Base-by-base conservation (phyloP, 2,888 invertebrate genomes). In the Mermis nigrescens region DNA sequence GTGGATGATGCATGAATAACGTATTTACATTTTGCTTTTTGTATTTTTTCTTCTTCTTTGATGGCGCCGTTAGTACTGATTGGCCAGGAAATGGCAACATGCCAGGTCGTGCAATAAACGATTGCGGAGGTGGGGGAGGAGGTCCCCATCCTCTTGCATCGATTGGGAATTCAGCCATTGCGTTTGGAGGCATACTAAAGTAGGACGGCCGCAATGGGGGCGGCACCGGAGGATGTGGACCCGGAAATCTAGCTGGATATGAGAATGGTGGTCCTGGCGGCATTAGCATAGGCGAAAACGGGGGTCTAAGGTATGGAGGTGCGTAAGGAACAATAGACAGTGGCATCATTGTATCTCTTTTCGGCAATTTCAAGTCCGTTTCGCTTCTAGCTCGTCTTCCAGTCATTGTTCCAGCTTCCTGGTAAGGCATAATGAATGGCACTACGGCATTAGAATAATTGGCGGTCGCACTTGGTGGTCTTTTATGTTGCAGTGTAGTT, bases 151-250 rank as follows among this genome's bases (percentile, higher is more conserved):
- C 57, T n/a, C n/a, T n/a, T n/a, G n/a, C n/a, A n/a, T n/a, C n/a
- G n/a, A n/a, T n/a, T n/a, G n/a, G n/a, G n/a, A n/a, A n/a, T n/a
- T n/a, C n/a, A n/a, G n/a, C n/a, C n/a, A n/a, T n/a, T n/a, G n/a
- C n/a, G n/a, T 12, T 19, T 57, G 63, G 59, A 19, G 52, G 48
- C 19, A 15, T 7, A 53, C 55, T 58, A n/a, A n/a, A n/a, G n/a
- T n/a, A n/a, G n/a, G n/a, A n/a, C n/a, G n/a, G n/a, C n/a, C n/a
- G n/a, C n/a, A n/a, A n/a, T n/a, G n/a, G n/a, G n/a, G n/a, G n/a
- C n/a, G n/a, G n/a, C n/a, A n/a, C n/a, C n/a, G n/a, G n/a, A n/a
- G n/a, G n/a, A n/a, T n/a, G n/a, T n/a, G n/a, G n/a, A n/a, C n/a
- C n/a, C n/a, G n/a, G n/a, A n/a, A n/a, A n/a, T 26, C 27, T 29